Base-by-base conservation (phyloP, 2,797 vertebrate species). In the Lagorchestes hirsutus region DNA sequence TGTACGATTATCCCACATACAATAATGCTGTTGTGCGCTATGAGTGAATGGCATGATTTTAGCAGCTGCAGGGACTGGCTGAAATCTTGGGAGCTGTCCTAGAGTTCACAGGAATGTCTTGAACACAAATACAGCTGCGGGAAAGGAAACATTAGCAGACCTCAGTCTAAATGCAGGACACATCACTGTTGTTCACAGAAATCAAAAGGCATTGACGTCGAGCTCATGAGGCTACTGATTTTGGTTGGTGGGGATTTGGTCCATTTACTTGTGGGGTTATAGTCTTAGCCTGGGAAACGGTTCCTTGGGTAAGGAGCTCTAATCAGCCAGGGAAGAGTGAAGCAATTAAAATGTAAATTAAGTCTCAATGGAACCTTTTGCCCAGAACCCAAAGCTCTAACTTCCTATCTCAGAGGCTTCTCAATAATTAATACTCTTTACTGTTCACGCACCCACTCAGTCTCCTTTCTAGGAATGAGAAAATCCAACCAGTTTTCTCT, bases 281-380 rank as follows among this genome's bases (percentile, higher is more conserved):
- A 27, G 40, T 46, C 24, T 46, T 82, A 46, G 22, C 74, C 74
- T 11, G 40, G 24, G n/a, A 82, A 82, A 46, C n/a, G 46, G 40
- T 40, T 87, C 3, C 9, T 87, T 87, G 74, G 31, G 24, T 87
- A 46, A 87, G 50, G 40, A 87, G 74, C 74, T 50, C 74, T 50
- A 87, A 87, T 87, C 40, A 87, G 3, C 74, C 13, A 1, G 40
- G 5, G 22, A 87, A 27, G 22, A 87, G 74, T 50, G 74, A 87
- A 50, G 74, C 40, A 87, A 87, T 87, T 87, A 87, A 87, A 87
- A 87, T 87, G 74, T 50, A 87, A 87, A 87, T 87, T 24, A 87
- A 87, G 3, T 27, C 24, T 87, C 0, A 0, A 11, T 50, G 22
- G 14, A 27, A 87, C 74, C 74, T 3, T 87, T 87, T 27, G 40